Conservation (phyloP, 2,888 invertebrate species). For the Orthosia cruda region DNA sequence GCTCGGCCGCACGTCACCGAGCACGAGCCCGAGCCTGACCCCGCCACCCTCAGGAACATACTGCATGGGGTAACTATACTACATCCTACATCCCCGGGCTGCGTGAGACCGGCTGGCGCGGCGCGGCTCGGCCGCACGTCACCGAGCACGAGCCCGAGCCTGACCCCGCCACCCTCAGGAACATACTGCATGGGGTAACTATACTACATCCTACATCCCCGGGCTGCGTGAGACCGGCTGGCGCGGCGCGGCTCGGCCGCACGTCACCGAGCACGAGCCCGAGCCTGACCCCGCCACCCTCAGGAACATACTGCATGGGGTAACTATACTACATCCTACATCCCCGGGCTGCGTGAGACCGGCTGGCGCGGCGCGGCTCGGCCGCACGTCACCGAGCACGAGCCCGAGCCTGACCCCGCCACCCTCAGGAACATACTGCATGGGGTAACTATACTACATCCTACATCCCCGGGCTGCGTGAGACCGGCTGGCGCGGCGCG, state of each 20-base stretch:
- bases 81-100: slow-evolving; percentile 94
- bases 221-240: slow-evolving; percentile 97
- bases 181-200: slow-evolving; percentile 93
- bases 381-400: slow-evolving; percentile 88
- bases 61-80: slow-evolving; percentile 92
- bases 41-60: slow-evolving; percentile 87
- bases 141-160: slow-evolving; percentile 93
- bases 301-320: slow-evolving; percentile 92
- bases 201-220: slow-evolving; percentile 89
- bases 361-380: slow-evolving; percentile 94
- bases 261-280: slow-evolving; percentile 91
- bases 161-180: slow-evolving; percentile 90
- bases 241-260: slow-evolving; percentile 93
- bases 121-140: slow-evolving; percentile 90
- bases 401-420: slow-evolving; percentile 94
- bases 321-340: slow-evolving; percentile 81
- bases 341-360: slow-evolving; percentile 96
- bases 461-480: slow-evolving; percentile 95
- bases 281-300: slow-evolving; percentile 92
- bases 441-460: slow-evolving; percentile 87
- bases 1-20: slow-evolving; percentile 89
- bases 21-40: slow-evolving; percentile 94
- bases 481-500: slow-evolving; percentile 96
- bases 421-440: slow-evolving; percentile 90
- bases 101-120: slow-evolving; percentile 96